Evolutionary conservation across 2,113 vertebrate genomes (phyloP).

Genomic region (Cyphomyrus plagiostoma): DNA sequence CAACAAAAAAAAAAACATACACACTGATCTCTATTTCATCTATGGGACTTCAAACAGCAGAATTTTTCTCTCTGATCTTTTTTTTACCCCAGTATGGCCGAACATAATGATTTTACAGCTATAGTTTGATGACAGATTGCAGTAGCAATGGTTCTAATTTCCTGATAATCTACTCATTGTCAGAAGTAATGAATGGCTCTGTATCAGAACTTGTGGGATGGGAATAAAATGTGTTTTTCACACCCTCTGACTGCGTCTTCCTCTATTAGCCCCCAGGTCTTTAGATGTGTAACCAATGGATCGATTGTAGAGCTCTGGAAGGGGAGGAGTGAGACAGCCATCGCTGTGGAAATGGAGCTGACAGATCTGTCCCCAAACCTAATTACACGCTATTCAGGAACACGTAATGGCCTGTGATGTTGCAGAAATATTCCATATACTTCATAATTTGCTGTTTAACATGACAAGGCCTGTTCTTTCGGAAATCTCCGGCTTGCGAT

Average conservation of each 20-base stretch:
- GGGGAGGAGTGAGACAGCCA: neutral
- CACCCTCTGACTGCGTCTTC: neutral
- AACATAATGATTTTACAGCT: neutral
- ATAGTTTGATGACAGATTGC: neutral
- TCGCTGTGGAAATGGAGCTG: neutral
- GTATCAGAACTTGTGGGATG: neutral
- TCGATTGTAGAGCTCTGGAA: neutral
- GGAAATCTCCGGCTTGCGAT: conserved; percentile 10
- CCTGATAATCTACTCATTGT: neutral
- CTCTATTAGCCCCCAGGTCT: neutral
- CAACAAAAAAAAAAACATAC: neutral
- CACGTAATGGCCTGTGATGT: conserved; percentile 25
- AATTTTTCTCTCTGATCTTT: neutral
- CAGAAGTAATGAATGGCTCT: neutral
- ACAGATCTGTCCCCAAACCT: conserved; percentile 21
- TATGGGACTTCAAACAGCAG: neutral
- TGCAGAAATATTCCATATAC: conserved; percentile 33
- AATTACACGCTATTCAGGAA: conserved; percentile 30
- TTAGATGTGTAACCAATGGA: neutral
- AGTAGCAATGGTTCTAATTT: neutral
- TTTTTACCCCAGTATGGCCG: neutral
- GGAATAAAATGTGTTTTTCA: neutral
- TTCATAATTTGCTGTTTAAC: conserved; percentile 30
- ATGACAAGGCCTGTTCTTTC: conserved; percentile 29
- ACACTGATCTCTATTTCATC: neutral